Conservation (phyloP, 2,113 vertebrate species). For the Cheirogaleus medius region DNA sequence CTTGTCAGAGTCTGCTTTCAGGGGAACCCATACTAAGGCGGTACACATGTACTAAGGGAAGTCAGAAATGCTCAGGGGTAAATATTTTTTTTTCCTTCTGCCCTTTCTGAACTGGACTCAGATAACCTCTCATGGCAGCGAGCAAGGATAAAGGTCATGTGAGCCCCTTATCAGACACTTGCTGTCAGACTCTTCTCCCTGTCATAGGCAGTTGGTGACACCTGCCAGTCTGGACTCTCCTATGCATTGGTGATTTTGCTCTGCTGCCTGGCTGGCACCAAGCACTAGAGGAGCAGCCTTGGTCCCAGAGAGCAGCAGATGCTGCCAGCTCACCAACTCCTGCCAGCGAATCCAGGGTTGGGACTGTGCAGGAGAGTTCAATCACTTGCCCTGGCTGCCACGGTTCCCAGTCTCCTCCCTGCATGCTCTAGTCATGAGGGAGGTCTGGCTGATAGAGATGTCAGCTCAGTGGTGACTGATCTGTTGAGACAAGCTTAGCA, state of each 20-base stretch:
- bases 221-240: conserved; percentile 19
- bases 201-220: conserved; percentile 31
- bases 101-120: conserved; percentile 9
- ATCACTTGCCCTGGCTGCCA: conserved; percentile 13
- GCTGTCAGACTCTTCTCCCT: conserved; percentile 7
- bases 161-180: conserved; percentile 30
- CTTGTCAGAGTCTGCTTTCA: background rate
- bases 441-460: conserved; percentile 61
- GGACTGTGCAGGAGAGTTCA: background rate
- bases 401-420: conserved; percentile 25
- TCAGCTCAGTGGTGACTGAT: conserved; percentile 64
- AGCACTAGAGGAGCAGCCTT: background rate
- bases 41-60: background rate
- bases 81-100: background rate
- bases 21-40: background rate
- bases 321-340: conserved; percentile 38
- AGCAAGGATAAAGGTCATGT: background rate
- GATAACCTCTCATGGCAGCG: background rate
- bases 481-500: conserved; percentile 65
- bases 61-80: background rate
- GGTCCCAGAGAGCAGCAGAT: conserved; percentile 39
- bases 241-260: conserved; percentile 46
- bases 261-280: conserved; percentile 35
- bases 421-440: conserved; percentile 22
- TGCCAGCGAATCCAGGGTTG: conserved; percentile 3